Percentiles rank a stretch among this genome's conserved stretches.
phyloP scores from a whole-genome alignment of 2,888 invertebrate species.

The Dryobotodes eremita region DNA sequence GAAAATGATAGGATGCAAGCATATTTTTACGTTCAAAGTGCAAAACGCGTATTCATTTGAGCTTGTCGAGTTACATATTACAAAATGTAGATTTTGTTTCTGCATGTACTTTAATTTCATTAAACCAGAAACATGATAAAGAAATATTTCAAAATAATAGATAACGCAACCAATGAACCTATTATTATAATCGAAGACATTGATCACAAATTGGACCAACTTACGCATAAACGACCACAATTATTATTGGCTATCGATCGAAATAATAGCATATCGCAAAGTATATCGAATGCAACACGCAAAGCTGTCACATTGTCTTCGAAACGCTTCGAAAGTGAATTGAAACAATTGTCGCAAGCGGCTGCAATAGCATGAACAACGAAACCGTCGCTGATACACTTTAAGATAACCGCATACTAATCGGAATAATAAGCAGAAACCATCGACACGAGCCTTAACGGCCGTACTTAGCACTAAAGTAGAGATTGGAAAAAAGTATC shows the following conservation, averaged over 20 bases:
- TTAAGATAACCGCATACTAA: conserved; percentile 65
- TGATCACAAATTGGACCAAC: conserved; percentile 29
- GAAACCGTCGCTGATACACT: conserved; percentile 56
- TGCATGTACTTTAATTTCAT: not conserved
- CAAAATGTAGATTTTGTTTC: not conserved
- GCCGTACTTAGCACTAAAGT: conserved; percentile 43
- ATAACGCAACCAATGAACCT: conserved; percentile 6
- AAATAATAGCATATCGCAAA: conserved; percentile 44
- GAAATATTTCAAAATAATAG: conserved; percentile 1
- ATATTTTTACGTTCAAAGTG: not conserved
- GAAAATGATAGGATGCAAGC: not conserved
- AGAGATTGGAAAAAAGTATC: conserved; percentile 19
- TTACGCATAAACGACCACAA: conserved; percentile 44
- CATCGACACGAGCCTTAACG: conserved; percentile 33
- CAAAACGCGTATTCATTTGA: not conserved
- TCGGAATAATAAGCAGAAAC: conserved; percentile 63
- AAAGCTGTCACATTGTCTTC: conserved; percentile 46
- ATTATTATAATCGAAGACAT: conserved; percentile 11
- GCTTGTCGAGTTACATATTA: not conserved
- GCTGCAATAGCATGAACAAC: conserved; percentile 45
- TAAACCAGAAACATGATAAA: not conserved
- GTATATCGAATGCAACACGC: conserved; percentile 43
- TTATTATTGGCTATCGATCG: conserved; percentile 18
- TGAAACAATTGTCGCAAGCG: conserved; percentile 59
- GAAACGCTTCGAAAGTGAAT: conserved; percentile 50